Evolutionary conservation across 2,797 vertebrate genomes (phyloP), one percentile per base, ranked within the genome.

Genomic region (Poeciliopsis turneri): DNA sequence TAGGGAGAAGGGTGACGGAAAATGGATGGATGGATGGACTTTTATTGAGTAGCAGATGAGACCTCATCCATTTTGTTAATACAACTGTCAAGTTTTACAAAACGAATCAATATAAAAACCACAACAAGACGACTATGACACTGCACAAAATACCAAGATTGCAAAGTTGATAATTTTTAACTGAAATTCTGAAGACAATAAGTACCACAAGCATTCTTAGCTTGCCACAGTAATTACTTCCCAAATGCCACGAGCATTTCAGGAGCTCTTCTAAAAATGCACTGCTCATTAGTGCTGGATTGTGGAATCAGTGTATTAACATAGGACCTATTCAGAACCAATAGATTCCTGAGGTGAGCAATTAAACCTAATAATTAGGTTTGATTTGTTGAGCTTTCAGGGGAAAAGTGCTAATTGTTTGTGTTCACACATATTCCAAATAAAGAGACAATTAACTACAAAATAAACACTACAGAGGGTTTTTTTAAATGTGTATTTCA

Each of bases 401-500:
- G 10, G 41, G 28, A 10, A 45, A 74, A 57, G 51, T 57, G 39
- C 39, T 69, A 36, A 69, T 13, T n/a, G 72, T 57, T 82, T 80
- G 57, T 71, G 5, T 76, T 78, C 36, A 20, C 33, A 51, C 1
- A 49, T 81, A 71, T 64, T 75, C 30, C 30, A 46, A 45, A 43
- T 45, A 43, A 74, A 77, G 49, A 84, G 18, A 84, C 68, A 66
- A 36, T 66, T 45, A 72, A 83, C 1, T 69, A 81, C n/a, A 76
- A 68, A 84, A 78, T 72, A 53, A 84, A 45, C 23, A 23, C 64
- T 74, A 6, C 74, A 53, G 6, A 43, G 80, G 84, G 88, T 83
- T 81, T 82, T 88, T 83, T 88, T 88, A 88, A 78, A 84, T 80
- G 74, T 75, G 28, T 41, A 74, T 68, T 84, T 75, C 71, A 85